A percentile compares a stretch with the other conserved stretches of the same genome.
These are phyloP conservation scores for Euclidia mi DNA, from an alignment of 2,888 invertebrate species.

Conservation along the genomic window DNA sequence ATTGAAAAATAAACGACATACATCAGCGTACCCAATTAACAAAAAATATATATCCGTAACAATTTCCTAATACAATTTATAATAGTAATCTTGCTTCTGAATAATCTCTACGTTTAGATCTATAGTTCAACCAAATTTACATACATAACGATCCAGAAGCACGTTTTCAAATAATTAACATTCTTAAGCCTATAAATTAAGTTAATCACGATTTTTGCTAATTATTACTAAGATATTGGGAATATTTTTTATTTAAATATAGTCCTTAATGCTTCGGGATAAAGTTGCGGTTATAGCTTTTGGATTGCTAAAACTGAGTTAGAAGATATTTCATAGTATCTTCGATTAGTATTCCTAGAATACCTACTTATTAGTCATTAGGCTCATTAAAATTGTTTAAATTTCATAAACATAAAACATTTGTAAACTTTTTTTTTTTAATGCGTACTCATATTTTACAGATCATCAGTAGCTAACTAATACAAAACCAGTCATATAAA, in stretches of 20 bases:
- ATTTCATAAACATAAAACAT: too few relatives aligned
- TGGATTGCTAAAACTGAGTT: too few relatives aligned
- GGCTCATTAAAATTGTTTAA: background rate
- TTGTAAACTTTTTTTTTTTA: too few relatives aligned
- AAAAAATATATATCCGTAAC: too few relatives aligned
- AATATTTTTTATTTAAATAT: background rate
- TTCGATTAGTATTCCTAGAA: background rate
- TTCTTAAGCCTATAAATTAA: constrained; percentile 16
- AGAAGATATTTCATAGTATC: background rate
- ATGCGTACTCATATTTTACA: too few relatives aligned
- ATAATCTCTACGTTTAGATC: constrained; percentile 36
- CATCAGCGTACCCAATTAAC: too few relatives aligned
- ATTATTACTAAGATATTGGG: background rate
- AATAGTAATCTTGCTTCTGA: constrained; percentile 10
- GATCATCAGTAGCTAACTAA: too few relatives aligned
- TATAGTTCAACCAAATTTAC: constrained; percentile 37
- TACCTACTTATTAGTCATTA: background rate
- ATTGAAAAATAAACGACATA: too few relatives aligned
- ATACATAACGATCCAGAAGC: constrained; percentile 40
- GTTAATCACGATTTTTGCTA: constrained; percentile 1
- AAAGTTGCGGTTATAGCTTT: background rate
- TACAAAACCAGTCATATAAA: too few relatives aligned
- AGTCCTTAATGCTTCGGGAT: background rate
- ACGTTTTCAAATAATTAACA: constrained; percentile 41
- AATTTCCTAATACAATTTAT: too few relatives aligned